These are phyloP conservation scores for Volucella bombylans DNA, from an alignment of 2,888 invertebrate species.

Conservation along the genomic window DNA sequence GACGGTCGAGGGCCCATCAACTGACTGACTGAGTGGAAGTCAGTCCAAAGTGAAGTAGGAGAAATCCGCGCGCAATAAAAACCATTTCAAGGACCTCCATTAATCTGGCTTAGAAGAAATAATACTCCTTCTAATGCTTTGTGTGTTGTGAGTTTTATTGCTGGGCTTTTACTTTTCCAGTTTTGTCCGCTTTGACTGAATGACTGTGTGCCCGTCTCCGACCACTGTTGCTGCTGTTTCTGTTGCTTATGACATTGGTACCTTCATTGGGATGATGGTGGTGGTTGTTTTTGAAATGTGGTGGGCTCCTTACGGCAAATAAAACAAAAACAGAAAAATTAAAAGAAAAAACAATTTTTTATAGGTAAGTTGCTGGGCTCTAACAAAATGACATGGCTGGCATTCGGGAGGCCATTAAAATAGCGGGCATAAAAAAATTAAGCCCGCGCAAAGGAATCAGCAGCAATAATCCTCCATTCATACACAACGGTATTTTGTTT, in stretches of 20 bases:
- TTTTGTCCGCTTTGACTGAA: not conserved
- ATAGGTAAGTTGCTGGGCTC: conserved; percentile 52
- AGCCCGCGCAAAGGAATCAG: conserved; percentile 57
- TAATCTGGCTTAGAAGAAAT: conserved; percentile 69
- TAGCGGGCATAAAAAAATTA: conserved; percentile 52
- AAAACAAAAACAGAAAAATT: conserved; percentile 12
- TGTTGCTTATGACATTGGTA: conserved; percentile 34
- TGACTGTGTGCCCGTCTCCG: conserved; percentile 10
- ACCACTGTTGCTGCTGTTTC: not conserved
- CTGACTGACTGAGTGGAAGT: too few relatives aligned
- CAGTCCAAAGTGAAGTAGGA: conserved; percentile 10
- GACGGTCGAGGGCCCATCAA: not conserved
- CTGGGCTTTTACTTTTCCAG: conserved; percentile 43
- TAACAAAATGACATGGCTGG: conserved; percentile 38
- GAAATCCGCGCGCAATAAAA: conserved; percentile 69
- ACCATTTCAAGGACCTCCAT: conserved; percentile 71
- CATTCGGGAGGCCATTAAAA: conserved; percentile 53
- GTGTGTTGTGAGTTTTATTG: conserved; percentile 63
- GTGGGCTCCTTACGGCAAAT: conserved; percentile 47
- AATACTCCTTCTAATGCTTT: conserved; percentile 68
- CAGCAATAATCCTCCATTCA: conserved; percentile 26
- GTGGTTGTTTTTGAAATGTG: conserved; percentile 48
- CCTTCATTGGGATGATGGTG: not conserved
- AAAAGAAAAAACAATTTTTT: conserved; percentile 41
- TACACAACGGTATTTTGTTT: conserved; percentile 27